Conservation (phyloP, 2,888 invertebrate species). For the Drosophila ezoana region DNA sequence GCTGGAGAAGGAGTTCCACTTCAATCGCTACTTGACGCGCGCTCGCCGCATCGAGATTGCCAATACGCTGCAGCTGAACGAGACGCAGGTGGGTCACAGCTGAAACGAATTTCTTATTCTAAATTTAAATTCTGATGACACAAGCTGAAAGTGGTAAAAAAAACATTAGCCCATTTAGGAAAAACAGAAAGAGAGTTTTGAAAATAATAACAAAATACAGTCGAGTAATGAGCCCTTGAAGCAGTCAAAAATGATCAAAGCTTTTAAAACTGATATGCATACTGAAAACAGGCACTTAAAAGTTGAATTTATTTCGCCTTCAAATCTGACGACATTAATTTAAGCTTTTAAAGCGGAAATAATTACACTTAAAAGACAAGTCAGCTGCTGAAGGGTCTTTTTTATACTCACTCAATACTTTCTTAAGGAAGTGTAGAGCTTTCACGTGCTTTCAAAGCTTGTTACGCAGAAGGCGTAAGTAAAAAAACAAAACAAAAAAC, state of each 20-base stretch:
- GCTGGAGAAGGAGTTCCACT: slow-evolving; percentile 99
- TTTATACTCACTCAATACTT: too few relatives aligned
- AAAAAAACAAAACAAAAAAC: too few relatives aligned
- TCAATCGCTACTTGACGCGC: slow-evolving; percentile 98
- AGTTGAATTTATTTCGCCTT: too few relatives aligned
- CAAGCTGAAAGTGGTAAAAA: neutral
- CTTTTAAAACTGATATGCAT: neutral
- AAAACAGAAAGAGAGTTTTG: neutral
- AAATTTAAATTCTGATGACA: neutral
- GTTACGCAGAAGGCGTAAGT: too few relatives aligned
- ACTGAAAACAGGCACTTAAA: neutral
- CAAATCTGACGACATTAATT: too few relatives aligned
- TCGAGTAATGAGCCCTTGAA: too few relatives aligned
- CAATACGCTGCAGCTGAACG: slow-evolving; percentile 96
- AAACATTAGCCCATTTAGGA: neutral
- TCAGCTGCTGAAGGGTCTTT: too few relatives aligned
- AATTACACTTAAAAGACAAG: too few relatives aligned
- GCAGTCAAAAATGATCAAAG: too few relatives aligned
- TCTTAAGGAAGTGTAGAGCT: too few relatives aligned
- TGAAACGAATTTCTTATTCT: neutral
- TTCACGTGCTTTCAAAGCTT: too few relatives aligned
- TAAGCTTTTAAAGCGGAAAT: too few relatives aligned
- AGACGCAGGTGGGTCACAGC: slow-evolving; percentile 90
- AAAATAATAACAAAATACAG: neutral
- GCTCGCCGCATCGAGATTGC: slow-evolving; percentile 99